phyloP scores from a whole-genome alignment of 2,888 invertebrate genomes.

The Diplazon laetatorius region DNA sequence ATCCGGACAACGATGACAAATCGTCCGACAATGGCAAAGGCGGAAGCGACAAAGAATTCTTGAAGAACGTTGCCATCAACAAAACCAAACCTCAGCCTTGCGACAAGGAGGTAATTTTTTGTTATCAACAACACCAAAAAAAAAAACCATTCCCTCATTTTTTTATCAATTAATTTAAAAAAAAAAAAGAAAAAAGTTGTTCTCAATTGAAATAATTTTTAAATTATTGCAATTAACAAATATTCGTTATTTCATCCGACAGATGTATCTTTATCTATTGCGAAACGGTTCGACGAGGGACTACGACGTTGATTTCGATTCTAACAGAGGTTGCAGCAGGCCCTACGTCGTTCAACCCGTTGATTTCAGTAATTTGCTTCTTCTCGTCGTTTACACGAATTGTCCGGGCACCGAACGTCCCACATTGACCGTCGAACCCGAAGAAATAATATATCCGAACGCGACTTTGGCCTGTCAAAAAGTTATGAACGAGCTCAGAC shows the following conservation, averaged over 20 bases:
- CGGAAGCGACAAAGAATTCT: conserved; percentile 83
- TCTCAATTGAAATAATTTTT: conserved; percentile 6
- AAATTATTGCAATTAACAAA: too few species aligned
- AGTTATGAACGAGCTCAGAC: conserved; percentile 84
- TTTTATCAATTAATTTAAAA: conserved; percentile 42
- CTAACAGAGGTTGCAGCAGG: conserved; percentile 77
- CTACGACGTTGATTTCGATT: conserved; percentile 74
- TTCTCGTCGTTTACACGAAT: conserved; percentile 88
- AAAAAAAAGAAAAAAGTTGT: conserved; percentile 16
- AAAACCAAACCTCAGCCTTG: conserved; percentile 93
- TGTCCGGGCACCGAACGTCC: conserved; percentile 84
- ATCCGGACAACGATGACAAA: conserved; percentile 71
- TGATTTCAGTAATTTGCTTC: conserved; percentile 90
- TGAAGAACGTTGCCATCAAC: conserved; percentile 87
- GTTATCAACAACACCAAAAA: too few species aligned
- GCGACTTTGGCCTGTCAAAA: conserved; percentile 86
- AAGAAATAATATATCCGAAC: conserved; percentile 83
- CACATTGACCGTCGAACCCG: conserved; percentile 81
- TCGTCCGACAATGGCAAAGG: conserved; percentile 82
- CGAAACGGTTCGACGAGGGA: conserved; percentile 73
- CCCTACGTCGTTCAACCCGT: conserved; percentile 90
- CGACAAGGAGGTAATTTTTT: conserved; percentile 90
- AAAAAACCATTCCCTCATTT: too few species aligned
- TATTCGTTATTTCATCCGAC: conserved; percentile 33
- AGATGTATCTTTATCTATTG: conserved; percentile 82